phyloP scores from a whole-genome alignment of 2,888 invertebrate species.

The Protophormia terraenovae region DNA sequence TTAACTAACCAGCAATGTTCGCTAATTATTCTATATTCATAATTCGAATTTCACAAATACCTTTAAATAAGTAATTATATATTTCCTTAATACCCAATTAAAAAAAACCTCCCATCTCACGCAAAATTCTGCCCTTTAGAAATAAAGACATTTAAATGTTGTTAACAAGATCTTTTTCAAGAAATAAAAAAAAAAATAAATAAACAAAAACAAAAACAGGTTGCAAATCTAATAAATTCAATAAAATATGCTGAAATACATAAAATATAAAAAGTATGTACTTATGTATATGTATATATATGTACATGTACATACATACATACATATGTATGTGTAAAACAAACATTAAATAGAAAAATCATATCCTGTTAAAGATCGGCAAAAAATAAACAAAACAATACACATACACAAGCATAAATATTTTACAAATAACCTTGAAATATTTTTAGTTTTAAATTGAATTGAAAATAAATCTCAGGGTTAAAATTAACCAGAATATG shows the following conservation, averaged over 20 bases:
- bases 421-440: constrained; percentile 52
- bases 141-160: background rate
- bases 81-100: constrained; percentile 1
- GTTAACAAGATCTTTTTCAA: background rate
- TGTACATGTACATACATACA: background rate
- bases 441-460: background rate
- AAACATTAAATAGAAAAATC: background rate
- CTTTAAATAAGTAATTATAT: background rate
- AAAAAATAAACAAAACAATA: background rate
- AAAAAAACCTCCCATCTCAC: background rate
- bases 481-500: constrained; percentile 13
- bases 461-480: constrained; percentile 41
- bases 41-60: background rate
- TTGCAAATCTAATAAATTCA: background rate
- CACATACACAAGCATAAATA: background rate
- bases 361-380: constrained; percentile 54
- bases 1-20: no score
- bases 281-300: background rate
- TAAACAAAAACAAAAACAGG: constrained; percentile 26
- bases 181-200: no score
- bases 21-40: no score
- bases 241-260: no score
- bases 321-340: constrained; percentile 5
- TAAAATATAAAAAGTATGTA: no score
- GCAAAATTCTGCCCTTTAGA: background rate